A percentile compares a stretch with the other conserved stretches of the same genome.
These are phyloP conservation scores for Podarcis raffonei DNA, from an alignment of 2,113 vertebrate genomes.

Conservation along the genomic window DNA sequence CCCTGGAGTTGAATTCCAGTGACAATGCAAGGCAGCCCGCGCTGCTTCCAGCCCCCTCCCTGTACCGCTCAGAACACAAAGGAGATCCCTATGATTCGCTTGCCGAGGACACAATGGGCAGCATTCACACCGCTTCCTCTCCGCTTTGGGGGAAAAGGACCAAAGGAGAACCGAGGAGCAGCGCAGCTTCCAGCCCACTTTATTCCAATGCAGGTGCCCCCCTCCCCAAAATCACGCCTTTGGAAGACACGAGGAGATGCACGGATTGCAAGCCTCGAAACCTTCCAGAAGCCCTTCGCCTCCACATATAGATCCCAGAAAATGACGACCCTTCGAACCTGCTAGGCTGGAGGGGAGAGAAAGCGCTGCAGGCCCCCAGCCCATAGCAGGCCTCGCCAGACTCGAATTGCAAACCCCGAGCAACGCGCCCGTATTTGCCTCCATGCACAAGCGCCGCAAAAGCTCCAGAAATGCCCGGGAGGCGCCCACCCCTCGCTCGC, in stretches of 20 bases:
- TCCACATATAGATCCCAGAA: background rate
- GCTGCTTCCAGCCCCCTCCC: background rate
- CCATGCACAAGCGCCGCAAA: background rate
- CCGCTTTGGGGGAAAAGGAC: background rate
- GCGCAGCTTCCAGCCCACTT: background rate
- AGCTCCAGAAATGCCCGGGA: background rate
- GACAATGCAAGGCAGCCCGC: background rate
- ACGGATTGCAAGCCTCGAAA: background rate
- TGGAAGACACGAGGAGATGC: background rate
- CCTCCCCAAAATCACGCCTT: too few relatives aligned
- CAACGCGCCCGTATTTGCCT: rapidly evolving
- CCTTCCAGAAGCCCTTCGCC: background rate
- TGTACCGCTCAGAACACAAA: background rate
- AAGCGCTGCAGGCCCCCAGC: background rate
- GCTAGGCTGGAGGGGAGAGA: background rate
- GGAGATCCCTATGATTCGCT: background rate
- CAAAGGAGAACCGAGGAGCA: background rate
- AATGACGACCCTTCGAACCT: background rate
- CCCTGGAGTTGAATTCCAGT: background rate
- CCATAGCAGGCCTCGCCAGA: background rate
- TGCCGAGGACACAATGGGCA: background rate
- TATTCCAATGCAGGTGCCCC: background rate
- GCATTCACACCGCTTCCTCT: background rate
- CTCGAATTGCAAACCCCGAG: too few relatives aligned
- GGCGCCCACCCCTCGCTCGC: background rate